Percentiles rank a stretch among this genome's conserved stretches.
phyloP scores from a whole-genome alignment of 1,140 invertebrate genomes.

The Drosophila watanabei region DNA sequence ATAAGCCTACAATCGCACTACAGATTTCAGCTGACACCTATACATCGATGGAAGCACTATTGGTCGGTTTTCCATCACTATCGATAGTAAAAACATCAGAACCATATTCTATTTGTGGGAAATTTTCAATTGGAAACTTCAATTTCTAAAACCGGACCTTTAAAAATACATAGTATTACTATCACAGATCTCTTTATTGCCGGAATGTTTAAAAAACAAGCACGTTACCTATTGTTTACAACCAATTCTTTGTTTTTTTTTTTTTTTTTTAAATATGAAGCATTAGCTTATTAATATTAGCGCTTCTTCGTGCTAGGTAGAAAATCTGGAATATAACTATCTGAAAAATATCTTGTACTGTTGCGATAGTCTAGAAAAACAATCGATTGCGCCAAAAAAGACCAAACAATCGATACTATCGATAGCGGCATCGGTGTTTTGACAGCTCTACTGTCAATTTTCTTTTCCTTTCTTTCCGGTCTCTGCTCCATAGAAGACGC shows the following conservation, averaged over 20 bases:
- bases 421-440: slow-evolving; percentile 19
- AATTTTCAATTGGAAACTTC: neutral
- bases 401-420: slow-evolving; percentile 2
- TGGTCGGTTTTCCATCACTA: neutral
- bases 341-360: too few relatives aligned
- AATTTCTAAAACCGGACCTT: too few relatives aligned
- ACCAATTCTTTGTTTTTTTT: neutral
- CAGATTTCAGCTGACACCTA: neutral
- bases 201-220: neutral
- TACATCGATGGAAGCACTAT: neutral
- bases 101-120: too few relatives aligned
- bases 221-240: neutral
- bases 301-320: too few relatives aligned
- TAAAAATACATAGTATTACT: neutral
- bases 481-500: slow-evolving; percentile 79
- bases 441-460: slow-evolving; percentile 60
- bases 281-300: too few relatives aligned
- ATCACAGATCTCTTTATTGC: neutral
- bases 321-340: neutral
- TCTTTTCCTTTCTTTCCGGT: slow-evolving; percentile 85
- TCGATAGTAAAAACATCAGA: neutral
- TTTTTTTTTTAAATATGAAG: too few relatives aligned
- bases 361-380: neutral
- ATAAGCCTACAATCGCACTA: neutral
- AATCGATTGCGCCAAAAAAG: neutral